Evolutionary conservation across 1,140 invertebrate species (phyloP), one percentile per base, ranked within the genome.

Genomic region (Leptopilina boulardi): DNA sequence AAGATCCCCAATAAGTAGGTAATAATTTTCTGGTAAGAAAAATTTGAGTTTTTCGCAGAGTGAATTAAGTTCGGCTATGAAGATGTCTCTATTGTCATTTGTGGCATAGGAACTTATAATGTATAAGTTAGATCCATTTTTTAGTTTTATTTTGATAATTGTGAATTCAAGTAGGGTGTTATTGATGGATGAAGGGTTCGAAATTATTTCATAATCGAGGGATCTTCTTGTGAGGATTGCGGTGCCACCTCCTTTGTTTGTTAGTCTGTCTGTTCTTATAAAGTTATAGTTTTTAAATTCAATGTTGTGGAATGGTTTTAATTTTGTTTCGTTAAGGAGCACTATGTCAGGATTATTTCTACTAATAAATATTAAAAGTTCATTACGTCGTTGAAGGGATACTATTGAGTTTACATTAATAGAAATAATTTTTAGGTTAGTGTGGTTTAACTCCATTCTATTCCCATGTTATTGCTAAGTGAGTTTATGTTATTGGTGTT

Each of bases 1-100:
- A 38, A 79, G 23, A n/a, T 79, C 78, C 0, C 59, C 78, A 1
- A 66, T 47, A 2, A 79, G 18, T n/a, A 79, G 47, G 13, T 56
- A 79, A 18, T 38, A 44, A 13, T 79, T 76, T 11, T 71, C 26
- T 10, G 44, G 42, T 19, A 73, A 18, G 4, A 70, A 9, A 6
- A 80, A 30, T 13, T 71, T 73, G 2, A 77, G 70, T 1, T 75
- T 56, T 5, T 59, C 2, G 19, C 73, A 76, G 0, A 59, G 15
- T 4, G 4, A 0, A 5, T 54, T n/a, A 8, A 74, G 3, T 18
- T 74, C 51, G 3, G 1, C 6, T 6, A 19, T 76, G 30, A 79
- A 76, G 2, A 30, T 54, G 6, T 1, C 41, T 18, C 34, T 21
- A 2, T 47, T 75, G 19, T 72, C 56, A 0, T 41, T 30, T 13